Base-by-base conservation (phyloP, 23 tunicate species). In the Styela clava region DNA sequence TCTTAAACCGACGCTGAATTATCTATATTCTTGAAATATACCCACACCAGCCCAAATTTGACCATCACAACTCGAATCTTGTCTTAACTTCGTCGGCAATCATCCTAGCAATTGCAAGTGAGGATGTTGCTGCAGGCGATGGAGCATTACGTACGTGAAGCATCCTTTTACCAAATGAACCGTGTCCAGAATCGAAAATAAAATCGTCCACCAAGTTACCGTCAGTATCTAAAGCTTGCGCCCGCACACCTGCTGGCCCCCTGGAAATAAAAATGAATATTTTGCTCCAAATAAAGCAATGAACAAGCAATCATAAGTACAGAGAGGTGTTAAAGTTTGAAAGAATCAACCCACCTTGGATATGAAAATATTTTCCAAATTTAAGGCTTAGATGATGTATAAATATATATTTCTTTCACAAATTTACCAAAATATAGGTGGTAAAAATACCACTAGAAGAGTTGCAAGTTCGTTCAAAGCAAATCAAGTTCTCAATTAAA, bases 111-210 rank as follows among this genome's bases (percentile, higher is more conserved):
- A 95, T 95, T 5, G 99, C 96, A 3, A 95, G 79, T 5, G 92
- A 86, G 1, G 96, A 86, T 24, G 99, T 95, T 37, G 95, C 95
- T 27, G 99, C 99, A 2, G 99, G 99, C 5, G 96, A 89, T 1
- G 99, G 99, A 24, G 99, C 99, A 68, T 91, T 95, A 1, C 99
- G 74, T 0, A 95, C 99, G 79, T 95, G 99, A 12, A 95, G 86
- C 93, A 88, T 95, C 20, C 96, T 63, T 9, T 86, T 86, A n/a
- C 92, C 85, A 2, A 89, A 21, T 20, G 35, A n/a, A 0, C 96
- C 93, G 36, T 79, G 34, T 22, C 99, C 99, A 27, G 83, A 35
- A 52, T 90, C 92, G 69, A 95, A 95, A 9, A 95, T 94, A 63
- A 95, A 95, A 86, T 95, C 99, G 76, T 95, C 99, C 1, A 95